These are phyloP conservation scores for Stercorarius parasiticus DNA, from an alignment of 2,113 vertebrate genomes.

Conservation along the genomic window DNA sequence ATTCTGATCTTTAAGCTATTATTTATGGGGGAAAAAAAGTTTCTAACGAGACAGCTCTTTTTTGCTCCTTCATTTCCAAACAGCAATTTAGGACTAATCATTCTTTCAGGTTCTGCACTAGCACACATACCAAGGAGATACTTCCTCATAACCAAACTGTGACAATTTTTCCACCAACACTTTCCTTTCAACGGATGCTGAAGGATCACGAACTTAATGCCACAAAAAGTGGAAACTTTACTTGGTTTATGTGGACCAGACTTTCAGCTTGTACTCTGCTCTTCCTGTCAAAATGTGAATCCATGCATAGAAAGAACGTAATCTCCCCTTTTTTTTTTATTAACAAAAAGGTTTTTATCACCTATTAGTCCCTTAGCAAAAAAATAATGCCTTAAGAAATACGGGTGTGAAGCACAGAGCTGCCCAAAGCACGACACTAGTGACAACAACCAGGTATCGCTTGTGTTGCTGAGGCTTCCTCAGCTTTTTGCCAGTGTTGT, in stretches of 20 bases:
- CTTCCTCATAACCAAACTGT: background rate
- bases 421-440: accelerated
- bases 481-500: accelerated
- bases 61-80: background rate
- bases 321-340: background rate
- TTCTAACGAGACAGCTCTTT: accelerated
- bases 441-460: background rate
- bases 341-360: accelerated
- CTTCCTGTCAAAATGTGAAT: accelerated
- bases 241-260: accelerated
- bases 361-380: background rate
- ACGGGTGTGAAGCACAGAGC: accelerated
- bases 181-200: background rate
- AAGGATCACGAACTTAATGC: background rate
- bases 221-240: background rate
- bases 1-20: background rate
- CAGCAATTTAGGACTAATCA: background rate
- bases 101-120: background rate
- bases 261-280: background rate
- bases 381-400: accelerated
- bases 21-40: accelerated
- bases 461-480: background rate
- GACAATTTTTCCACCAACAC: background rate
- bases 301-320: accelerated
- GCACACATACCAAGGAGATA: accelerated